These are phyloP conservation scores for Paradoxurus hermaphroditus DNA, from an alignment of 2,113 vertebrate genomes.

Conservation along the genomic window DNA sequence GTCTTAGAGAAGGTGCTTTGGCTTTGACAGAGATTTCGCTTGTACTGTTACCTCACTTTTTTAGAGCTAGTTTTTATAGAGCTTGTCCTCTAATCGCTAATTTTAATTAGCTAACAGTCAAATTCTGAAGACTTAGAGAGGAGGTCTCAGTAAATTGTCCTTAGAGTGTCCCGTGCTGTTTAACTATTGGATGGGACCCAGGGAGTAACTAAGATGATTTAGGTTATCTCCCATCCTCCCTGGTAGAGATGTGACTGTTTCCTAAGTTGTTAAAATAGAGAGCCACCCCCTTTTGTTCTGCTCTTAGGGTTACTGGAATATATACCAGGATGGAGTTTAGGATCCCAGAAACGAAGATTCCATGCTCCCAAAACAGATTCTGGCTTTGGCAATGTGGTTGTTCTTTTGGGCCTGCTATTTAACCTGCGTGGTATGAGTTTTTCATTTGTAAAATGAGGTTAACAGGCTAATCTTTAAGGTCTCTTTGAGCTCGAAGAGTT, in stretches of 20 bases:
- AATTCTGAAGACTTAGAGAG: background rate
- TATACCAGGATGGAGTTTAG: background rate
- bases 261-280: background rate
- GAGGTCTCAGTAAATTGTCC: background rate
- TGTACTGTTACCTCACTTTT: background rate
- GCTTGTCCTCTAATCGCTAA: background rate
- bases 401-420: background rate
- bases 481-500: background rate
- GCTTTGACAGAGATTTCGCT: background rate
- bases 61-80: background rate
- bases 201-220: background rate
- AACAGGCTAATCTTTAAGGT: background rate
- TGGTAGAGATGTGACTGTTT: background rate
- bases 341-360: background rate
- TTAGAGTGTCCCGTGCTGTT: background rate
- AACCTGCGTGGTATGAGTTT: background rate
- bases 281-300: background rate
- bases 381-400: background rate
- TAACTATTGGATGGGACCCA: background rate
- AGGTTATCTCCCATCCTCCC: background rate
- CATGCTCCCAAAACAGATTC: background rate
- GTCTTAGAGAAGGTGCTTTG: background rate
- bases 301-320: background rate
- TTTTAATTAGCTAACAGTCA: background rate
- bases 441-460: conserved; percentile 12